Conservation (phyloP, 2,797 vertebrate species). For the Catostomus latipinnis region DNA sequence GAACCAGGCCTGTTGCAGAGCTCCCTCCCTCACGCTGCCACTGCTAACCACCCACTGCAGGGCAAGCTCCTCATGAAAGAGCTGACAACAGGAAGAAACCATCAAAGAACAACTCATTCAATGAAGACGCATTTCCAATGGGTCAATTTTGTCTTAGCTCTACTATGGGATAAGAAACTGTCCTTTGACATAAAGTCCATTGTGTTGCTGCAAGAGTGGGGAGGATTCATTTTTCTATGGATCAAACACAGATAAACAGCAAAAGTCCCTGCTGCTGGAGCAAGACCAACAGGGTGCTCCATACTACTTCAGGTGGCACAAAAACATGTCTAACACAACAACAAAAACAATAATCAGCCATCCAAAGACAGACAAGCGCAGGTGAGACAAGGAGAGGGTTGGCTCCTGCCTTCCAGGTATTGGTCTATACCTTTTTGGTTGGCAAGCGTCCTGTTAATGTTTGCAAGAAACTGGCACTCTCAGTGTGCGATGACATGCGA, state of each 20-base stretch:
- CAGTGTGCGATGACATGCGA: constrained; percentile 99
- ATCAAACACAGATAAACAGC: constrained; percentile 24
- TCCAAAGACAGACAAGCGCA: constrained; percentile 74
- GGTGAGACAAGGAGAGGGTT: constrained; percentile 63
- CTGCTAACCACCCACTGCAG: constrained; percentile 99
- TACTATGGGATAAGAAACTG: constrained; percentile 35
- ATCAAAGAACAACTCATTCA: constrained; percentile 21
- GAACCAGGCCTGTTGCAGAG: constrained; percentile 98
- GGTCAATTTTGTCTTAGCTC: constrained; percentile 25
- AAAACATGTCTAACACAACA: constrained; percentile 77
- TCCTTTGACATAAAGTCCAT: constrained; percentile 50
- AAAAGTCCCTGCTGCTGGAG: constrained; percentile 17
- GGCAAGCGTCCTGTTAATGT: constrained; percentile 99
- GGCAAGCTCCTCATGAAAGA: constrained; percentile 97
- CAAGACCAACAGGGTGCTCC: constrained; percentile 24
- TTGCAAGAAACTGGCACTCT: constrained; percentile 99
- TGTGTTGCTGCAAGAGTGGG: constrained; percentile 55
- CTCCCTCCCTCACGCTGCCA: constrained; percentile 92
- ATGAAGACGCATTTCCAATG: constrained; percentile 6
- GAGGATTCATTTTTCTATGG: constrained; percentile 53
- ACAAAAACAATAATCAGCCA: constrained; percentile 74
- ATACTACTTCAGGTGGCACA: constrained; percentile 54
- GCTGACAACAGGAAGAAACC: constrained; percentile 72
- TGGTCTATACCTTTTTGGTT: constrained; percentile 99
- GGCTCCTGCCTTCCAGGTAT: constrained; percentile 76